Base-by-base conservation (phyloP, 2,888 invertebrate genomes). In the Alloplasta piceator region DNA sequence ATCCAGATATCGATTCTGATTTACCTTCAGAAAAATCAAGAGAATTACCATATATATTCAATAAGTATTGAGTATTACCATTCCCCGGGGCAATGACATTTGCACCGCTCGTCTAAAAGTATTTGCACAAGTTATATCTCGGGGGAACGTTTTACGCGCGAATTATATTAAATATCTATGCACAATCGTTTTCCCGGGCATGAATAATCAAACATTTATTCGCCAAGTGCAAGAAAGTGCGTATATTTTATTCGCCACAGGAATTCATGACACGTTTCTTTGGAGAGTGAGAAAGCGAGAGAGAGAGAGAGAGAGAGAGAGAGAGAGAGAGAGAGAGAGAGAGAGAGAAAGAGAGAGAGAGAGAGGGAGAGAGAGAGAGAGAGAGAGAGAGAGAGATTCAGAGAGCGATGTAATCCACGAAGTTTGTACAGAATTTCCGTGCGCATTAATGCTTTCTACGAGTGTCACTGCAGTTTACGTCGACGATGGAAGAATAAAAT, bases 121-220 rank as follows among this genome's bases (percentile, higher is more conserved):
- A 72, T 26, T 16, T 16, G 50, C 48, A 16, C 10, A 41, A 14
- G 7, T 63, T 61, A 46, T 56, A 39, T 16, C 68, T 50, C 48
- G 43, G 10, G 55, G 43, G 55, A 68, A 50, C 14, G n/a, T n/a
- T 48, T 16, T 48, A 70, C 48, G 38, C 58, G 38, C 50, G 50
- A 68, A 63, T 74, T n/a, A 61, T 73, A 55, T 55, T n/a, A n/a
- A n/a, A n/a, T n/a, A n/a, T n/a, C n/a, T n/a, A n/a, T n/a, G 66
- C 36, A 46, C 14, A 38, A n/a, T 39, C 16, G 16, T 56, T n/a
- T n/a, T n/a, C 46, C 16, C 36, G 16, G 46, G 52, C 70, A 71
- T 66, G 81, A 81, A 81, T 81, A 78, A 81, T 78, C 78, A 78
- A 81, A 41, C 70, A 66, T 7, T 58, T 43, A 74, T 70, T 81